phyloP scores from a whole-genome alignment of 2,888 invertebrate genomes.

The Agrotis clavis region DNA sequence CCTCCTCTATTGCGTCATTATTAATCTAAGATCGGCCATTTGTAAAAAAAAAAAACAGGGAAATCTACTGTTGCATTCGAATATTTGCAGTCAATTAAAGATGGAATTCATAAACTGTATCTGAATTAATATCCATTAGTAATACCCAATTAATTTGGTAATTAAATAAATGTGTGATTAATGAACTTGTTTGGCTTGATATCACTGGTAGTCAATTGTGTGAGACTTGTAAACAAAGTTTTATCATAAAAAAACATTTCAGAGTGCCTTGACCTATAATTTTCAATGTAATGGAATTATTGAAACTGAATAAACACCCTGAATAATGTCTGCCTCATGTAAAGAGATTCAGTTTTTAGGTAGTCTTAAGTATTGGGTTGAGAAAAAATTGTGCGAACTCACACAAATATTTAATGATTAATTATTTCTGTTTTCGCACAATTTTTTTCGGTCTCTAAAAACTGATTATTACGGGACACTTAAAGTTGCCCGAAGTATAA shows the following conservation, averaged over 20 bases:
- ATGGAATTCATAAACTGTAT: not conserved
- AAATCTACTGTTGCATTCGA: not conserved
- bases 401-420: too few relatives aligned
- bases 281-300: slow-evolving; percentile 23
- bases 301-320: not conserved
- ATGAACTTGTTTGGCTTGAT: not conserved
- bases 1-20: too few relatives aligned
- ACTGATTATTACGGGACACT: too few relatives aligned
- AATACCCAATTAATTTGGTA: slow-evolving; percentile 10
- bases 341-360: too few relatives aligned
- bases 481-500: too few relatives aligned
- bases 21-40: too few relatives aligned
- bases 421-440: too few relatives aligned
- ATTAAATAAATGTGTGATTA: not conserved
- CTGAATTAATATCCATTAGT: not conserved
- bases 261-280: slow-evolving; percentile 26
- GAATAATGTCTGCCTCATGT: too few relatives aligned
- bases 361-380: too few relatives aligned
- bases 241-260: slow-evolving; percentile 34
- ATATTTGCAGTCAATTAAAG: not conserved
- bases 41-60: too few relatives aligned
- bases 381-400: too few relatives aligned
- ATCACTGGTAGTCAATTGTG: not conserved
- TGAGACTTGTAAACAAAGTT: slow-evolving; percentile 18
- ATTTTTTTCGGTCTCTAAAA: too few relatives aligned